Conservation (phyloP, 2,113 vertebrate genomes). For the Argyrosomus japonicus region DNA sequence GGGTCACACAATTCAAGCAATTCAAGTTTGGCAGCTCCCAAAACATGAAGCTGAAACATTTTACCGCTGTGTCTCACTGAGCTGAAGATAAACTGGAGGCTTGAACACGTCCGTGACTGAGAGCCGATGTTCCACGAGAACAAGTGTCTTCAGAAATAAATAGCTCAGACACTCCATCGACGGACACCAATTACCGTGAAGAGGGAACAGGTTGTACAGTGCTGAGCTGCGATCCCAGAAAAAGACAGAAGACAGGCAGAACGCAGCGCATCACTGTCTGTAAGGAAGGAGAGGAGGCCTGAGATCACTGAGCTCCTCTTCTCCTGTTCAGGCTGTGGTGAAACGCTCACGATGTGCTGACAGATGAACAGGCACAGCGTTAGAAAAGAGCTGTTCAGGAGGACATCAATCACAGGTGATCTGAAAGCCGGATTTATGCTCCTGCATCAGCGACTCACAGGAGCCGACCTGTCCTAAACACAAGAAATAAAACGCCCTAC, state of each 20-base stretch:
- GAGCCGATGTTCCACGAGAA: background rate
- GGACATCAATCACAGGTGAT: background rate
- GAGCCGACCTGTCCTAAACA: background rate
- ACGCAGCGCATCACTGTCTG: background rate
- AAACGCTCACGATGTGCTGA: background rate
- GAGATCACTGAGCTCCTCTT: background rate
- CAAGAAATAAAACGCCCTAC: background rate
- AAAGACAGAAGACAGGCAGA: background rate
- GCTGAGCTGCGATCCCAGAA: background rate
- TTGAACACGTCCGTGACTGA: background rate
- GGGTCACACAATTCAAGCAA: no score
- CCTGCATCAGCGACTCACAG: background rate
- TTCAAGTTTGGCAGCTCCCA: no score
- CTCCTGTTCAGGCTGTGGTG: background rate
- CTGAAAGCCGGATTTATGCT: background rate
- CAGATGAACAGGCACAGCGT: background rate
- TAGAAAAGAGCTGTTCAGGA: background rate
- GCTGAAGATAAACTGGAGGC: background rate
- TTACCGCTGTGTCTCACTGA: no score
- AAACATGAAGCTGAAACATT: no score
- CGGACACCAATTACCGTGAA: slow-evolving; percentile 35
- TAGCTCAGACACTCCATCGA: background rate
- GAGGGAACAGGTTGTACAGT: slow-evolving; percentile 48
- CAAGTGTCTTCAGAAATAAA: slow-evolving; percentile 30
- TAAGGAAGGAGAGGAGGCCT: background rate